These are phyloP conservation scores for Alectura lathami DNA, from an alignment of 2,113 vertebrate species.

Conservation along the genomic window DNA sequence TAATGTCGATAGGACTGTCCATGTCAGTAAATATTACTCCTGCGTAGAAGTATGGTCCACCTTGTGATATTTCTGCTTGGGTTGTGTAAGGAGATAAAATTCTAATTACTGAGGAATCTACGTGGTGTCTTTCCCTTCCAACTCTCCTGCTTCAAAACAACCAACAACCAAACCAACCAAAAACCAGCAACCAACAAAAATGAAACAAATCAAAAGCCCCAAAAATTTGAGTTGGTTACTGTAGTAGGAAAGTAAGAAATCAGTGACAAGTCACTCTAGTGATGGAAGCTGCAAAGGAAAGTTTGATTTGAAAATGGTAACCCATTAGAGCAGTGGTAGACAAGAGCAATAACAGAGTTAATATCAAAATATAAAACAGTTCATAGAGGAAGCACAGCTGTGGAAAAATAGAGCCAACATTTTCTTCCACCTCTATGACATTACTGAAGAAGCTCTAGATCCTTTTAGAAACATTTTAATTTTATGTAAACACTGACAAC, in stretches of 20 bases:
- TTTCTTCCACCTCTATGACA: background rate
- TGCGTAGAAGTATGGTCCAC: background rate
- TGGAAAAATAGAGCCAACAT: background rate
- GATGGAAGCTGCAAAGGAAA: background rate
- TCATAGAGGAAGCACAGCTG: background rate
- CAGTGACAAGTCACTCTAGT: background rate
- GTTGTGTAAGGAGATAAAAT: background rate
- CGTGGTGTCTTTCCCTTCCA: background rate
- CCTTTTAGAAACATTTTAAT: background rate
- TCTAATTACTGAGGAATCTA: conserved; percentile 1
- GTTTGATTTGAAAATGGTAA: background rate
- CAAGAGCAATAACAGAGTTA: background rate
- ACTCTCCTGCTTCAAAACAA: background rate
- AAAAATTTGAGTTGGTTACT: background rate
- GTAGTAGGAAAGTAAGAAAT: background rate
- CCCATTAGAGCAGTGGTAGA: background rate
- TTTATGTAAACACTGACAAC: background rate
- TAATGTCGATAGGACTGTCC: background rate
- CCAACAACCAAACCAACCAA: too few species aligned
- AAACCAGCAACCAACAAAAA: background rate
- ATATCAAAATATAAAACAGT: background rate
- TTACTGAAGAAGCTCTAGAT: background rate
- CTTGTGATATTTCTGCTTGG: background rate
- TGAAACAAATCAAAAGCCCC: background rate
- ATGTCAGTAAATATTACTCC: background rate